A percentile compares a stretch with the other conserved stretches of the same genome.
Conservation (phyloP, 2,113 vertebrate genomes). For the Mungos mungo region DNA sequence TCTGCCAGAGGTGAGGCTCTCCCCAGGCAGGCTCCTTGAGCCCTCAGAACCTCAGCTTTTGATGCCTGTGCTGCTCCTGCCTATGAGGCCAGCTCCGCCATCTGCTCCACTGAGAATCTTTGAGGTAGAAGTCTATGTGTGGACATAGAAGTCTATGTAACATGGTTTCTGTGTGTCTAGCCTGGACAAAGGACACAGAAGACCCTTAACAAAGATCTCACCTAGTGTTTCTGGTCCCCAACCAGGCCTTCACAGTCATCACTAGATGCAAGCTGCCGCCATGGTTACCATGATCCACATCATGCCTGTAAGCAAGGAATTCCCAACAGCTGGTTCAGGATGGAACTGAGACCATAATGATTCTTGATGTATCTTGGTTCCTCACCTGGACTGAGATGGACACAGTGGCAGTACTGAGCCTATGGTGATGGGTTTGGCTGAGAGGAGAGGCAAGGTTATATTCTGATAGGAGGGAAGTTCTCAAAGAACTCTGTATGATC, state of each 20-base stretch:
- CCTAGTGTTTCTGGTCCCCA: background rate
- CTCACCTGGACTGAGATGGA: background rate
- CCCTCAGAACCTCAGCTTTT: background rate
- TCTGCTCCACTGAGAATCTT: background rate
- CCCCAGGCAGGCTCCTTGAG: rapidly evolving
- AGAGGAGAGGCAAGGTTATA: background rate
- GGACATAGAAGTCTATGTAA: background rate
- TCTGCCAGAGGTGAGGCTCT: background rate
- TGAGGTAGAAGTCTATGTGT: background rate
- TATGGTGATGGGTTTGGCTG: background rate
- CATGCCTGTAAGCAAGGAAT: background rate
- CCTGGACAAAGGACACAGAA: background rate
- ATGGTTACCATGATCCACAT: background rate
- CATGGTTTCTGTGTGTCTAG: background rate
- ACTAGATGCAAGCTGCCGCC: background rate
- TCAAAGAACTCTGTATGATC: background rate
- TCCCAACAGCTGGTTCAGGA: background rate
- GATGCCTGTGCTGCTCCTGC: background rate
- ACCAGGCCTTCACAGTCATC: background rate
- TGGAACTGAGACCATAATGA: background rate
- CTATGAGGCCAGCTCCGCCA: background rate
- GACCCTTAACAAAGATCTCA: background rate
- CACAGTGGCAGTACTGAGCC: background rate
- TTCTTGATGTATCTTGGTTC: background rate
- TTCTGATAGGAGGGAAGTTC: background rate